A percentile compares a stretch with the other conserved stretches of the same genome.
Conservation (phyloP, 2,113 vertebrate species). For the Castor canadensis region DNA sequence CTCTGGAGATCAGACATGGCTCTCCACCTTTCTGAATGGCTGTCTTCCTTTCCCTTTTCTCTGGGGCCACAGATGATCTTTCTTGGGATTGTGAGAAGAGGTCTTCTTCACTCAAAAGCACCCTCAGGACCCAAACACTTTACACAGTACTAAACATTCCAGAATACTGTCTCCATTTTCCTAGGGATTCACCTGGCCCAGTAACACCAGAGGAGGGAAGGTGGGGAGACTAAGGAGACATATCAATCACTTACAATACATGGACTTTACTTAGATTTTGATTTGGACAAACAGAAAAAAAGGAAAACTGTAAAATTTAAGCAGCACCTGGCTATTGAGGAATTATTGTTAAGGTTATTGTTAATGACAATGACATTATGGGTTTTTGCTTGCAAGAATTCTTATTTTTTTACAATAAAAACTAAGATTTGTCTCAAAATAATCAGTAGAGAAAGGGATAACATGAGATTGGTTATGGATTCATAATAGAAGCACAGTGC, state of each 20-base stretch:
- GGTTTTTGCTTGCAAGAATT: background rate
- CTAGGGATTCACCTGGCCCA: background rate
- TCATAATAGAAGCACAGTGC: background rate
- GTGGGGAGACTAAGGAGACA: no score
- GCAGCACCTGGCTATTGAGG: background rate
- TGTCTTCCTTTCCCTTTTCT: background rate
- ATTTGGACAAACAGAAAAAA: background rate
- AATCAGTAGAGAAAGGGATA: background rate
- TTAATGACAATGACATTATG: background rate
- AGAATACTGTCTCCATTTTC: background rate
- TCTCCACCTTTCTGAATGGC: no score
- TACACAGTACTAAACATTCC: no score
- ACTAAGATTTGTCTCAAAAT: background rate
- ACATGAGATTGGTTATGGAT: background rate
- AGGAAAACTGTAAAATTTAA: background rate
- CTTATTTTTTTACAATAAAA: slow-evolving; percentile 5
- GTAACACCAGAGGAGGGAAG: no score
- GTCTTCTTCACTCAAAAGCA: background rate
- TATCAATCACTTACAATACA: background rate
- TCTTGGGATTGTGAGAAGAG: background rate
- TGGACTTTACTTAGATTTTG: background rate
- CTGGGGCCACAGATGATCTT: background rate
- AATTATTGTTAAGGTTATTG: background rate
- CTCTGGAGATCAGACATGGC: background rate
- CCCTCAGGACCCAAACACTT: background rate